phyloP scores from a whole-genome alignment of 2,797 vertebrate genomes.

The Takifugu ocellatus region DNA sequence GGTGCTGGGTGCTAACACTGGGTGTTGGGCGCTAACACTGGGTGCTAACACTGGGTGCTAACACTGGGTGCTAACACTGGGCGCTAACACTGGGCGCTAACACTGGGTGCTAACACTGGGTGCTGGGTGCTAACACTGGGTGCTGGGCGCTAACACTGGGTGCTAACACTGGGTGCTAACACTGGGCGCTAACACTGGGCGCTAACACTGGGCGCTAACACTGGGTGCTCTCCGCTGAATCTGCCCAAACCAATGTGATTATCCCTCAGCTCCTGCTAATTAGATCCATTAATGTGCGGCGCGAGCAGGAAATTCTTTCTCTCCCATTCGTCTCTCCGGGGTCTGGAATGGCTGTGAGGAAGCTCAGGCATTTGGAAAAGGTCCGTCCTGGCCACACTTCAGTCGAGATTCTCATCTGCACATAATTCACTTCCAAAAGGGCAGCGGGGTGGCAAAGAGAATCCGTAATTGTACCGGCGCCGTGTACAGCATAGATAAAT shows the following conservation, averaged over 20 bases:
- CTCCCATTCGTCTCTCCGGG: slow-evolving; percentile 39
- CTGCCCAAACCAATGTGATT: slow-evolving; percentile 65
- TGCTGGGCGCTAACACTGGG: too few relatives aligned
- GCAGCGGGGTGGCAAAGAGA: slow-evolving; percentile 64
- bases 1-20: too few relatives aligned
- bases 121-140: too few relatives aligned
- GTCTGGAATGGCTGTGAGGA: slow-evolving; percentile 57
- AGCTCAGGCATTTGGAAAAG: slow-evolving; percentile 64
- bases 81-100: too few relatives aligned
- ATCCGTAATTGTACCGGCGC: slow-evolving; percentile 69
- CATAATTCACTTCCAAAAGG: slow-evolving; percentile 78
- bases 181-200: too few relatives aligned
- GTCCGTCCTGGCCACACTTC: slow-evolving; percentile 64
- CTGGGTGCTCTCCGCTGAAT: slow-evolving; percentile 52
- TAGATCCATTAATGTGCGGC: slow-evolving; percentile 65
- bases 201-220: slow-evolving; percentile 32
- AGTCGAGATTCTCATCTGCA: slow-evolving; percentile 71
- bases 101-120: too few relatives aligned
- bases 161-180: too few relatives aligned
- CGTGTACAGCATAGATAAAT: slow-evolving; percentile 75
- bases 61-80: too few relatives aligned
- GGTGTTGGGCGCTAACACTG: too few relatives aligned
- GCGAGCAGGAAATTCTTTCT: slow-evolving; percentile 45
- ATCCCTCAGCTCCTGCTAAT: slow-evolving; percentile 67
- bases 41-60: too few relatives aligned